Evolutionary conservation across 2,797 vertebrate genomes (phyloP).

Genomic region (Phalanger gymnotis): DNA sequence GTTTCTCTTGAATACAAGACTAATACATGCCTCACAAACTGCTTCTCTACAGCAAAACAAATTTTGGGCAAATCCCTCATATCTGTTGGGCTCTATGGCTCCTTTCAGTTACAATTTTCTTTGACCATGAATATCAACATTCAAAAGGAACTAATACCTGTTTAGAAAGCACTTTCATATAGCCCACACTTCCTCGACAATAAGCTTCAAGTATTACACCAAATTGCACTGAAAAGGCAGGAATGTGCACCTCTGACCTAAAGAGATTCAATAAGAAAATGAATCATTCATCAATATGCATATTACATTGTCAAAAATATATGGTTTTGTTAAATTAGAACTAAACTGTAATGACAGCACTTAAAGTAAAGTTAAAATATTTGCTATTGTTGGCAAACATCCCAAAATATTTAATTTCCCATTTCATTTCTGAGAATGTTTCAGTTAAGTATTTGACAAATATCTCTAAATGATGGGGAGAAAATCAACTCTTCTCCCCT

Average conservation of each 20-base stretch:
- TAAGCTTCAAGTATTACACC: conserved; percentile 97
- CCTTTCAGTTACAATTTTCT: background rate
- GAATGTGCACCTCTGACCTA: conserved; percentile 93
- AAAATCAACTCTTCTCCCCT: background rate
- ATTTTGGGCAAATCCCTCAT: background rate
- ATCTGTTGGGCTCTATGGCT: background rate
- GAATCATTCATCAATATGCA: conserved; percentile 1
- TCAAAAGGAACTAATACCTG: conserved; percentile 87
- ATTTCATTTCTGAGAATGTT: conserved; percentile 3
- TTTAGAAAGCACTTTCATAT: conserved; percentile 98
- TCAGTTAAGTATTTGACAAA: background rate
- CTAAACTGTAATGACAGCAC: background rate
- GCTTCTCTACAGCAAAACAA: background rate
- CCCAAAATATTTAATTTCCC: background rate
- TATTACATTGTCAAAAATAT: conserved; percentile 41
- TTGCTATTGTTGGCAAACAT: background rate
- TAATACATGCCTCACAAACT: background rate
- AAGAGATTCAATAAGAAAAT: conserved; percentile 53
- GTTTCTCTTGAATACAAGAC: background rate
- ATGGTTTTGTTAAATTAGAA: conserved; percentile 24
- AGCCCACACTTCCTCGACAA: conserved; percentile 95
- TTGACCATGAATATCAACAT: conserved; percentile 14
- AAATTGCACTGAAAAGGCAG: conserved; percentile 94
- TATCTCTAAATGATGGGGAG: background rate
- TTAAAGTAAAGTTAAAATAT: background rate